These are phyloP conservation scores for Peromyscus attwateri DNA, from an alignment of 2,797 vertebrate genomes.

Conservation along the genomic window DNA sequence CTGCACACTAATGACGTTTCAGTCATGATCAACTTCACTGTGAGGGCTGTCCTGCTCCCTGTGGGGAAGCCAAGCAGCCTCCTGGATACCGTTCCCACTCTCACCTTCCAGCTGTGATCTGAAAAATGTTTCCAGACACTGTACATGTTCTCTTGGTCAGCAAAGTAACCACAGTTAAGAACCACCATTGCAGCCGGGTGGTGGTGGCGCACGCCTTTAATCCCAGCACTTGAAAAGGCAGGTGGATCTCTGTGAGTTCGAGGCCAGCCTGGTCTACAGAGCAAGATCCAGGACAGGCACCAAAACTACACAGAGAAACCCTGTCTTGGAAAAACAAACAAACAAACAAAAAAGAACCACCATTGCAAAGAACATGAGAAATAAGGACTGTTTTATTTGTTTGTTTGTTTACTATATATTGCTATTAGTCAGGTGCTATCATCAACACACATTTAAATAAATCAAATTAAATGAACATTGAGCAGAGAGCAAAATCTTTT, in stretches of 20 bases:
- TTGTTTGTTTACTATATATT: not conserved
- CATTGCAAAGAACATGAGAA: not conserved
- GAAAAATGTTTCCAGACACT: conserved; percentile 12
- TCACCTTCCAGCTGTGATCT: not conserved
- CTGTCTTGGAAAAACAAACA: too few relatives aligned
- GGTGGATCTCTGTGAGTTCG: too few relatives aligned
- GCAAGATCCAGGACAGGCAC: too few relatives aligned
- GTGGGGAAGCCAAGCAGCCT: not conserved
- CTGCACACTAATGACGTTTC: not conserved
- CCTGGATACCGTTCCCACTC: not conserved
- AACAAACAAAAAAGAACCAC: not conserved
- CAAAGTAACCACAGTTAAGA: not conserved
- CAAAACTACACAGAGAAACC: too few relatives aligned
- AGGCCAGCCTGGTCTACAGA: too few relatives aligned
- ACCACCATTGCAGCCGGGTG: not conserved
- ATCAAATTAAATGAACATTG: not conserved
- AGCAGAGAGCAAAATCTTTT: not conserved
- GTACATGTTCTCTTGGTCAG: not conserved
- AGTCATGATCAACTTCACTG: not conserved
- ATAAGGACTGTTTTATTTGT: not conserved
- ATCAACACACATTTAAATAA: conserved; percentile 44
- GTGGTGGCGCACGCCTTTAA: too few relatives aligned
- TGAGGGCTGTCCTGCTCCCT: not conserved
- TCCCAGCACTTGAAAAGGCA: too few relatives aligned
- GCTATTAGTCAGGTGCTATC: not conserved